phyloP scores from a whole-genome alignment of 2,888 invertebrate species.

The Lithosia quadra region DNA sequence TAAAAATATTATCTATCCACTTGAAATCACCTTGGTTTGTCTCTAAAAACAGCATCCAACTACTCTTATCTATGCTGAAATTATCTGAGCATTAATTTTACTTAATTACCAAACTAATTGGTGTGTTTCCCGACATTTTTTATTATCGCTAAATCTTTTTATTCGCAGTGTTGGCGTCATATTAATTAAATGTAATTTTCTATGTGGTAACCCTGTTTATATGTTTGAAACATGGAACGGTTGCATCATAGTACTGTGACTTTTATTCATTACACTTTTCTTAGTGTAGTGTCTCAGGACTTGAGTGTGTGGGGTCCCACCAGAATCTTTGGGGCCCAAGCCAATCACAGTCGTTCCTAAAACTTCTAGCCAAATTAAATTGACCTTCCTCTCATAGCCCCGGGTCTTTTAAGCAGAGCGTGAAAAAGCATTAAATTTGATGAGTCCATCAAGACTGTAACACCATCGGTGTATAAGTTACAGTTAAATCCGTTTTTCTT shows the following conservation, averaged over 20 bases:
- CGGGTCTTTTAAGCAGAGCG: too few species aligned
- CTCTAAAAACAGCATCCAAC: constrained; percentile 1
- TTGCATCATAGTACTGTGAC: constrained; percentile 25
- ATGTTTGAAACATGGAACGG: constrained; percentile 27
- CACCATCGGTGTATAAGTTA: background rate
- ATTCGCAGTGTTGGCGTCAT: constrained; percentile 43
- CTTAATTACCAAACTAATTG: constrained; percentile 43
- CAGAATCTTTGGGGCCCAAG: too few species aligned
- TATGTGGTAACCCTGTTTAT: constrained; percentile 42
- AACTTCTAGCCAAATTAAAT: too few species aligned
- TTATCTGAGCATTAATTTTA: constrained; percentile 12
- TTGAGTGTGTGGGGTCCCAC: too few species aligned
- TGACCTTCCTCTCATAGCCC: too few species aligned
- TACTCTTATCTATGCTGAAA: constrained; percentile 7
- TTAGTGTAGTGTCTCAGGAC: too few species aligned
- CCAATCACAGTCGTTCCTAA: too few species aligned
- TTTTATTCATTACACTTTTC: background rate
- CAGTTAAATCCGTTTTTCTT: too few species aligned
- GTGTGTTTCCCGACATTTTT: constrained; percentile 37
- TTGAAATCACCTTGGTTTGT: constrained; percentile 16
- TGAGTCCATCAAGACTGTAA: background rate
- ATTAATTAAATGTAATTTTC: constrained; percentile 51
- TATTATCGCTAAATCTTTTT: constrained; percentile 51
- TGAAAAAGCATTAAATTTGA: too few species aligned
- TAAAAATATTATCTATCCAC: background rate